Base-by-base conservation (phyloP, 2,888 invertebrate species). In the Habrosyne pyritoides region DNA sequence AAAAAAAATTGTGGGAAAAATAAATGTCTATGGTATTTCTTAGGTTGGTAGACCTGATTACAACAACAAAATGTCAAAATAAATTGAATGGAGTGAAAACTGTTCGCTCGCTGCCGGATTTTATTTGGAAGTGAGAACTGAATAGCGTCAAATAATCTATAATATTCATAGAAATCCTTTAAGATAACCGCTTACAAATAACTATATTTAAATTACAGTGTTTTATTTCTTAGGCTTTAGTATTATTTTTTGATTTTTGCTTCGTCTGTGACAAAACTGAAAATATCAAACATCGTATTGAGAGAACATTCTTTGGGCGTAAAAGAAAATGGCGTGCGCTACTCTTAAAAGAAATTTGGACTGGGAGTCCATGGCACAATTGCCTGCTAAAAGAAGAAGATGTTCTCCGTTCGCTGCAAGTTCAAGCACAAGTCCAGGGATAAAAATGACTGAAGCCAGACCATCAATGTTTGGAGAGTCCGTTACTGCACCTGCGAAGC, bases 331-430 rank as follows among this genome's bases (percentile, higher is more conserved):
- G 99, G 99, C 99, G 94, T 99, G 99, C 94, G 98, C 98, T 93
- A 99, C 99, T 81, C 94, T 99, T 71, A 99, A 99, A 94, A 95
- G 99, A 89, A 96, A 96, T 86, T 94, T 98, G 83, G 99, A 99
- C 89, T 98, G 98, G 95, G 99, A 99, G 93, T 96, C 98, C 67
- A 95, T 98, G 89, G 96, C 96, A 84, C 96, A 96, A 81, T 93
- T 97, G 79, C 97, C 98, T 59, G 95, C 96, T 28, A 98, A 98
- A 91, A 94, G 98, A 83, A 95, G 98, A 89, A 95, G 98, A 93
- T 98, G 98, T 93, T 95, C 96, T 79, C 98, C 98, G 59, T 96
- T 98, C 93, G 96, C 97, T 77, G 94, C 95, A 67, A 87, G 86
- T 64, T 83, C 91, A 22, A 90, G 89, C 73, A 87, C 91, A 75